Conservation (phyloP, 2,113 vertebrate genomes). For the Muntiacus reevesi region DNA sequence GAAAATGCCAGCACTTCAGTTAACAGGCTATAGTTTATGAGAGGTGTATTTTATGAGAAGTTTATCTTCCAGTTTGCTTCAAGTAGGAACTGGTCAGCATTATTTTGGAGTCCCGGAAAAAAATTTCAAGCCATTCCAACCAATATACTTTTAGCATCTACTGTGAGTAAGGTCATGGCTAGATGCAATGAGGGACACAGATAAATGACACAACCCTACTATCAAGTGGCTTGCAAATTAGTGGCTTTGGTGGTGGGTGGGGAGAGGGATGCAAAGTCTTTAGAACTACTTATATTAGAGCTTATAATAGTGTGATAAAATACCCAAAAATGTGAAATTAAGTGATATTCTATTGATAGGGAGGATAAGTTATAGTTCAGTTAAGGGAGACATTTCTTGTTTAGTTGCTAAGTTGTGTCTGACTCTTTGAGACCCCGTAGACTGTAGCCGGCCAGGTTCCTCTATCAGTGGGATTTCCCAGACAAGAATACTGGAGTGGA, state of each 20-base stretch:
- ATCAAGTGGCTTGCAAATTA: neutral
- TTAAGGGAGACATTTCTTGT: neutral
- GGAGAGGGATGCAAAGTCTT: neutral
- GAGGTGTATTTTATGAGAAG: neutral
- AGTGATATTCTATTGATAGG: neutral
- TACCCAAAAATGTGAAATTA: constrained; percentile 11
- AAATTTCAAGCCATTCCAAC: neutral
- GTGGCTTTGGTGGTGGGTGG: neutral
- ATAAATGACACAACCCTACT: neutral
- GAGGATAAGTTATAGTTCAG: neutral
- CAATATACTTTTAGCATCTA: neutral
- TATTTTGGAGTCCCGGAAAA: neutral
- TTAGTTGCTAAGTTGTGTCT: neutral
- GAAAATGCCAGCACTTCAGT: neutral
- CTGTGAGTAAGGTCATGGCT: neutral
- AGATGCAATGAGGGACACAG: neutral
- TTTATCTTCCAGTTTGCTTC: neutral
- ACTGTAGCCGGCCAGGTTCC: neutral
- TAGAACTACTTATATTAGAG: neutral
- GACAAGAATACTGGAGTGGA: neutral
- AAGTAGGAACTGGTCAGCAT: neutral
- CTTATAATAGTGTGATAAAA: neutral
- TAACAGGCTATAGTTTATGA: neutral
- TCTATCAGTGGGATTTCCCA: neutral
- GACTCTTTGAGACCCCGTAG: neutral